These are phyloP conservation scores for Peromyscus aztecus DNA, from an alignment of 2,797 vertebrate genomes.

Conservation along the genomic window DNA sequence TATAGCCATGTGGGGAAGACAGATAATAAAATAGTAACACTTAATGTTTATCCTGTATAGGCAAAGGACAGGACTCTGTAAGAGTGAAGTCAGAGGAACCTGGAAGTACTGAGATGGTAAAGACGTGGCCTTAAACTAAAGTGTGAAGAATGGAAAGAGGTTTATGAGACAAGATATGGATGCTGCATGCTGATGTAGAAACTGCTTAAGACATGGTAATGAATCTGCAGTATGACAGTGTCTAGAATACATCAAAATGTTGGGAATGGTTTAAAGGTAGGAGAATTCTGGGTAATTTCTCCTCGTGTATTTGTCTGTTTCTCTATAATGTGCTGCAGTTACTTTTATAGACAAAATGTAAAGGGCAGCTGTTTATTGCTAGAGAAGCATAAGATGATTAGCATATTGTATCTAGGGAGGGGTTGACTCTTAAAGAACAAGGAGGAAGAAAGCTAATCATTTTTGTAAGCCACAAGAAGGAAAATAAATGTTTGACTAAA, in stretches of 20 bases:
- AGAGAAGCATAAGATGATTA: conserved; percentile 16
- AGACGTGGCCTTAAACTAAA: conserved; percentile 1
- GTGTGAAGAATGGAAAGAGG: neutral
- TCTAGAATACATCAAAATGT: neutral
- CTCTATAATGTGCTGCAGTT: conserved; percentile 17
- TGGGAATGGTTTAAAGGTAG: conserved; percentile 27
- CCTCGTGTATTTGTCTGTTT: neutral
- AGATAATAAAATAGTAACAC: neutral
- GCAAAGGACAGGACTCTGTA: neutral
- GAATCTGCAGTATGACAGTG: neutral
- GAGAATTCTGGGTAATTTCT: neutral
- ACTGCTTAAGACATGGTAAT: neutral
- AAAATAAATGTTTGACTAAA: conserved; percentile 44
- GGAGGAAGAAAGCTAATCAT: neutral
- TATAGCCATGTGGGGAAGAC: neutral
- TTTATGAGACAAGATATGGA: neutral
- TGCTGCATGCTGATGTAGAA: neutral
- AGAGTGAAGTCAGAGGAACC: neutral
- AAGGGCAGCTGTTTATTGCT: conserved; percentile 25
- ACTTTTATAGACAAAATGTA: neutral
- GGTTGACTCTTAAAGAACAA: conserved; percentile 20
- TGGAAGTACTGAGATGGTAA: neutral
- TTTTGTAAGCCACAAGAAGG: conserved; percentile 29
- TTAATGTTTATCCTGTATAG: neutral
- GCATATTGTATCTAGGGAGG: neutral